Evolutionary conservation across 2,888 invertebrate genomes (phyloP).

Genomic region (Plebejus melissa): DNA sequence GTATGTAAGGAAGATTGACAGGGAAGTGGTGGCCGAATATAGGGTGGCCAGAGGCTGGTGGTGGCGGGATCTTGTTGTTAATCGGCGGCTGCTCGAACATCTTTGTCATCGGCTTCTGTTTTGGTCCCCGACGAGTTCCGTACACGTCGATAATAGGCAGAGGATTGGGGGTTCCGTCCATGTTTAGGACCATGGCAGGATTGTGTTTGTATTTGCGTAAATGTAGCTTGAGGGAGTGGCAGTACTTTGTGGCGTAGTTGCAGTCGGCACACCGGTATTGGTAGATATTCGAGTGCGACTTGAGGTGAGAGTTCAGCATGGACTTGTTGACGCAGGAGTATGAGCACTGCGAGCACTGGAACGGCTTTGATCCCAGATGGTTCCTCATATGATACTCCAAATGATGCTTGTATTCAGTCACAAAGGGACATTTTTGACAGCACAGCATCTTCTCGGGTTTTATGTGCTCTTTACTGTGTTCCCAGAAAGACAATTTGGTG

Average conservation of each 20-base stretch:
- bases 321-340: conserved; percentile 98
- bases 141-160: conserved; percentile 93
- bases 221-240: conserved; percentile 97
- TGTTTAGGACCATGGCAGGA: conserved; percentile 93
- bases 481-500: conserved; percentile 96
- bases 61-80: conserved; percentile 50
- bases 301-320: conserved; percentile 98
- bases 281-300: conserved; percentile 95
- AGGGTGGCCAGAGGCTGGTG: conserved; percentile 57
- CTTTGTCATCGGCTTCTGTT: conserved; percentile 74
- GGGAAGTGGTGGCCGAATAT: conserved; percentile 68
- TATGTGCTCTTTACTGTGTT: conserved; percentile 93
- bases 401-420: conserved; percentile 99
- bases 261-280: conserved; percentile 96
- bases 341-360: conserved; percentile 92
- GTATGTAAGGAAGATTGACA: conserved; percentile 67
- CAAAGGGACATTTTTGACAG: conserved; percentile 96
- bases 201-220: conserved; percentile 94
- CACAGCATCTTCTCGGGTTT: conserved; percentile 93
- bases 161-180: conserved; percentile 93
- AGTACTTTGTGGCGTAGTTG: conserved; percentile 97
- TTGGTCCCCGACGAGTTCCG: conserved; percentile 92
- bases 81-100: conserved; percentile 59
- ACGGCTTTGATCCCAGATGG: conserved; percentile 97
- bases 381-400: conserved; percentile 97